These are phyloP conservation scores for Autographa pulchrina DNA, from an alignment of 2,888 invertebrate species.

Conservation along the genomic window DNA sequence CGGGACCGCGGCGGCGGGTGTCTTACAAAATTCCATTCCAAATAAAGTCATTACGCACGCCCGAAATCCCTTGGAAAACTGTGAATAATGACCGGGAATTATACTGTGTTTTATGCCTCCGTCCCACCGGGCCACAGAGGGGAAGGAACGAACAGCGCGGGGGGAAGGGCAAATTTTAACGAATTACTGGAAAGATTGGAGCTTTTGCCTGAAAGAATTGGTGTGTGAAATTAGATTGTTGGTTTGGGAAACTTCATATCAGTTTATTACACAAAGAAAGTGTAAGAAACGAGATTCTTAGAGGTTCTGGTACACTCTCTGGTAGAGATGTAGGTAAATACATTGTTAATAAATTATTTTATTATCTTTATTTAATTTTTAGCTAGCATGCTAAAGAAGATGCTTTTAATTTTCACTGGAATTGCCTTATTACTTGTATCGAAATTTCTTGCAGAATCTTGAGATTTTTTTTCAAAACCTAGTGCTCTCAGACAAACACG, in stretches of 20 bases:
- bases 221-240: slow-evolving; percentile 81
- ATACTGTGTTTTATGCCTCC: slow-evolving; percentile 79
- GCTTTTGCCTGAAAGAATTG: slow-evolving; percentile 73
- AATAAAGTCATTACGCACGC: slow-evolving; percentile 78
- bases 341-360: no score
- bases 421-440: no score
- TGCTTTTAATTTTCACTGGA: no score
- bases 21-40: slow-evolving; percentile 74
- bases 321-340: slow-evolving; percentile 10
- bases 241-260: slow-evolving; percentile 61
- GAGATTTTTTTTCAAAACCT: no score
- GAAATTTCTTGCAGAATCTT: no score
- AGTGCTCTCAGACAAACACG: no score
- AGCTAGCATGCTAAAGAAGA: not conserved
- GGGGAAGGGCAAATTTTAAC: slow-evolving; percentile 71
- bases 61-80: slow-evolving; percentile 74
- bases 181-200: slow-evolving; percentile 77
- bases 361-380: no score
- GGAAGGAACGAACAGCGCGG: slow-evolving; percentile 27
- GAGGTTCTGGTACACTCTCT: slow-evolving; percentile 9
- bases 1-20: slow-evolving; percentile 54
- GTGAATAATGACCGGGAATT: slow-evolving; percentile 81
- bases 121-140: slow-evolving; percentile 40
- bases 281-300: slow-evolving; percentile 23
- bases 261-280: slow-evolving; percentile 59